Conservation (phyloP, 2,113 vertebrate genomes). For the Microcebus tavaratra region DNA sequence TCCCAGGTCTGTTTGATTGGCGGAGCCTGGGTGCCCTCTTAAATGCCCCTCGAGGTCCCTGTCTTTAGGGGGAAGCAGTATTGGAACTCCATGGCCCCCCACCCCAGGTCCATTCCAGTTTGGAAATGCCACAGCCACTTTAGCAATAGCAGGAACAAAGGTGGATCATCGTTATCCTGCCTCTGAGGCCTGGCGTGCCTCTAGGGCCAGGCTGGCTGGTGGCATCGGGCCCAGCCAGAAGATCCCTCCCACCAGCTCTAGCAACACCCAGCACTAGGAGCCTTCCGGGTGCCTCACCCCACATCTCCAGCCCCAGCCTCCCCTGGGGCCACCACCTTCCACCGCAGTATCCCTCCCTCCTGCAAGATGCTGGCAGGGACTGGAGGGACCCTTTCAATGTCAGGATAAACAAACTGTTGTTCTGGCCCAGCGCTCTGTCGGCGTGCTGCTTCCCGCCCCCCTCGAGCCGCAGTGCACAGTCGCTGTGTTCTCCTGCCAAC, state of each 20-base stretch:
- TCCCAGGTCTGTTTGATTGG: neutral
- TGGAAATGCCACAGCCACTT: neutral
- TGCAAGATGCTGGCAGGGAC: neutral
- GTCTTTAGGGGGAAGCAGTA: neutral
- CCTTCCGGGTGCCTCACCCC: neutral
- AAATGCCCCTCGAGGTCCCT: neutral
- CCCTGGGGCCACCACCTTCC: neutral
- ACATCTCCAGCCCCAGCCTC: neutral
- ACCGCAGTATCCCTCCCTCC: neutral
- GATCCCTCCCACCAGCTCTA: neutral
- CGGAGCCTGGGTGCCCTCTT: neutral
- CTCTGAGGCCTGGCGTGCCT: neutral
- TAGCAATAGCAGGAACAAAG: neutral
- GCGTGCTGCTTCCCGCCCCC: constrained; percentile 43
- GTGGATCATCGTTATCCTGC: neutral
- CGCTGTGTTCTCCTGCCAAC: constrained; percentile 67
- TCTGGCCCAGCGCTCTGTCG: constrained; percentile 23
- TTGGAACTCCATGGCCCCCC: neutral
- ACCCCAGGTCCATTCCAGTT: neutral
- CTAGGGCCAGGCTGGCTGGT: neutral
- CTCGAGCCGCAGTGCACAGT: constrained; percentile 52
- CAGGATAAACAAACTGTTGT: constrained; percentile 44
- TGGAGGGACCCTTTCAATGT: constrained; percentile 7
- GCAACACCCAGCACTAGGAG: neutral
- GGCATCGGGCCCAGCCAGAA: neutral